Evolutionary conservation across 2,113 vertebrate genomes (phyloP).

Genomic region (Taxidea taxus): DNA sequence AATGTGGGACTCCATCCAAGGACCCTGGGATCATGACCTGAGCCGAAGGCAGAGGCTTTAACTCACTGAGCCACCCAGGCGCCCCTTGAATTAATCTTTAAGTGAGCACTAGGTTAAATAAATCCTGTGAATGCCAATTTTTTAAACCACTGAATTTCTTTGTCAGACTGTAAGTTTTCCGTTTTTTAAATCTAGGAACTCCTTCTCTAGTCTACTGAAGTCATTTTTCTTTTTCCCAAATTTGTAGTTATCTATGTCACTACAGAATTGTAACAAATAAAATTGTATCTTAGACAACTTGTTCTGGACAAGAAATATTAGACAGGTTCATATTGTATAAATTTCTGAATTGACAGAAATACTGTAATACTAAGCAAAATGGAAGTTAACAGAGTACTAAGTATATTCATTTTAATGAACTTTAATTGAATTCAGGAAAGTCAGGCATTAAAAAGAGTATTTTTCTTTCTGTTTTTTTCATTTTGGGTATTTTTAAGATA

Average conservation of each 20-base stretch:
- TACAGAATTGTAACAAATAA: background rate
- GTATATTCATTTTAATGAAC: background rate
- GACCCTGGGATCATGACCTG: too few species aligned
- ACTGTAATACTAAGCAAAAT: background rate
- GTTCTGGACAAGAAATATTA: background rate
- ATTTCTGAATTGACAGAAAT: conserved; percentile 14
- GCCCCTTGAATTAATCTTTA: conserved; percentile 5
- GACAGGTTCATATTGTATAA: background rate
- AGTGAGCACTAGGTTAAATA: conserved; percentile 13
- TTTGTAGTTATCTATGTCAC: background rate
- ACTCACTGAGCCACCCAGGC: too few species aligned
- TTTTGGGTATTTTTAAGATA: background rate
- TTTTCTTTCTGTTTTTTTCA: background rate
- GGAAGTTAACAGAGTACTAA: background rate
- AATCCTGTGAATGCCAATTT: background rate
- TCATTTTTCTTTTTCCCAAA: background rate
- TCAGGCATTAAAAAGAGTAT: background rate
- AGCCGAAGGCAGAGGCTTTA: too few species aligned
- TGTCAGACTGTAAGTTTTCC: background rate
- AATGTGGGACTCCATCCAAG: too few species aligned
- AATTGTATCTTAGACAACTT: background rate
- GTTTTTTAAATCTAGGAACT: background rate
- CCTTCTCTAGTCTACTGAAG: background rate
- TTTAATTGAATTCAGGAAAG: conserved; percentile 34
- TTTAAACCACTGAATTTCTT: conserved; percentile 25